Base-by-base conservation (phyloP, 2,888 invertebrate species). In the Petrolisthes manimaculis region DNA sequence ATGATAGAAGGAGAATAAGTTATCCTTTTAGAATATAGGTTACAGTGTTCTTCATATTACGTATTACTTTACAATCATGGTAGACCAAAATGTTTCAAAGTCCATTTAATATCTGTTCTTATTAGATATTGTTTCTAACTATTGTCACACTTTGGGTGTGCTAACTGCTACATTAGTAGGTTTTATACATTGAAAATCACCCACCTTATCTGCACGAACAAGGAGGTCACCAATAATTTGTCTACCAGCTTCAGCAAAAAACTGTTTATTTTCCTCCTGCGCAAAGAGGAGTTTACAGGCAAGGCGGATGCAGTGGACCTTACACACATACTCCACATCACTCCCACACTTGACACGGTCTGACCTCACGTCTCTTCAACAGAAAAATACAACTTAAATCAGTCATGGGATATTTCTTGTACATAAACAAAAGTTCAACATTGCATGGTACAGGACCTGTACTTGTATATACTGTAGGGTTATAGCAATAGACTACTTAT, bases 241-340 rank as follows among this genome's bases (percentile, higher is more conserved):
- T 5, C 97, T 94, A 21, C 98, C 98, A 86, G 97, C 96, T 93
- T 97, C 96, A 86, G 95, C 95, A 92, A 98, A 97, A 96, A 97
- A 98, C 74, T 95, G 94, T 92, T 96, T 95, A 85, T 95, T 95
- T 6, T 94, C 94, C 6, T 95, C 94, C 92, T 95, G 94, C 91
- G 95, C 94, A 93, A 98, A 96, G 91, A 97, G 94, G 92, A 95
- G 95, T 92, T 96, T 95, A 93, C 98, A 97, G 71, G 98, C 98
- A 89, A 96, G 94, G 86, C 99, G 95, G 91, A 99, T 94, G 93
- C 99, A 99, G 93, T 98, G 96, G 91, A 99, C 94, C 94, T 99
- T 99, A 85, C 98, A 97, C 92, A 99, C 94, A 94, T 98, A 99
- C 94, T 99, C 99, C 0, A 96, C 95, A 93, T 99, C 99, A 3